Base-by-base conservation (phyloP, 2,888 invertebrate species). In the Papilio demoleus region DNA sequence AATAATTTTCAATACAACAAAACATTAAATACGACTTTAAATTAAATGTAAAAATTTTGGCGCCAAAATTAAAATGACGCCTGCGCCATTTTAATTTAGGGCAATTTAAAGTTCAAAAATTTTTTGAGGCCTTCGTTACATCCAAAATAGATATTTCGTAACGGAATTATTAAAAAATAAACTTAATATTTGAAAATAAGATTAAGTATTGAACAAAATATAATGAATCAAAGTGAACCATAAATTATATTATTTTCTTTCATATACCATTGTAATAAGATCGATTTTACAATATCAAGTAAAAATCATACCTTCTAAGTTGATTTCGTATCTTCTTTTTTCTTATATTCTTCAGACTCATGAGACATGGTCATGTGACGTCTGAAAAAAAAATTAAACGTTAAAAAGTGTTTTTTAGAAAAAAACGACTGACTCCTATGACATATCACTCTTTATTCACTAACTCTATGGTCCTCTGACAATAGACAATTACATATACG, bases 291-390 rank as follows among this genome's bases (percentile, higher is more conserved):
- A 47, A 50, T 24, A 12, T 12, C 19, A 9, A 62, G 17, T 31
- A 14, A 17, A 31, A 17, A 12, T n/a, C 34, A 19, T 58, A 27
- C 50, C 67, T 61, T 27, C n/a, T 6, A 14, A 22, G 9, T 53
- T 22, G n/a, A 8, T 5, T 5, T 56, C 53, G 14, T 45, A 9
- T 34, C 56, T 14, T n/a, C 0, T 36, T 60, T 36, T 22, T 77
- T 79, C 17, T 73, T 77, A 1, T 36, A 59, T 45, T 76, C 76
- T 2, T 79, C 79, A 22, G 77, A 69, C 14, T 72, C 73, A 47
- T 90, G 90, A 0, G 87, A 83, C 80, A 88, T 85, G 1, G 87
- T 80, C 79, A 89, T 81, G 73, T 90, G 90, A 3, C 90, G 87
- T 68, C 90, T 90, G 86, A 0, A 86, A 67, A 59, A 31, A 53